phyloP scores from a whole-genome alignment of 1,140 invertebrate genomes.

The Homarus americanus region DNA sequence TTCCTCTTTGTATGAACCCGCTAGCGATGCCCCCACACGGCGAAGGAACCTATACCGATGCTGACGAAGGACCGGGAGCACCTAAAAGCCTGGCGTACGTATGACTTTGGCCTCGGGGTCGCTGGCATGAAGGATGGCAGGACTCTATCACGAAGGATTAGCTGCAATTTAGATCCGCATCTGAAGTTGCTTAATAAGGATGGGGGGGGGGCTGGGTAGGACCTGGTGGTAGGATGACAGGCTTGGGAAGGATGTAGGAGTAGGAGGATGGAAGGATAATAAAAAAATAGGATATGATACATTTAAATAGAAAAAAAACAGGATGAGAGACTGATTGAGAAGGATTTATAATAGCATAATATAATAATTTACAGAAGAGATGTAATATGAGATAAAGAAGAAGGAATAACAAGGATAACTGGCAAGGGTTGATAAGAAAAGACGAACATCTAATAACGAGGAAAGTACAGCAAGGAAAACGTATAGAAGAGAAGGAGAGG shows the following conservation, averaged over 20 bases:
- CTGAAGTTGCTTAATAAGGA: conserved; percentile 33
- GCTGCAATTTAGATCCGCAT: conserved; percentile 48
- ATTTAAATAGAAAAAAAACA: neutral
- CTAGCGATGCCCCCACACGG: too few relatives aligned
- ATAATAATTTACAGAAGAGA: too few relatives aligned
- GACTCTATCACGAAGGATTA: conserved; percentile 48
- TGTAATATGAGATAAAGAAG: too few relatives aligned
- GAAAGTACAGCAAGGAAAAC: neutral
- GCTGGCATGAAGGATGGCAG: conserved; percentile 27
- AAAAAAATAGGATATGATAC: neutral
- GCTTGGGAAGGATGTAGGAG: neutral
- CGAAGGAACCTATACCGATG: too few relatives aligned
- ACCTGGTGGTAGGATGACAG: neutral
- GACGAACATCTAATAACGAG: neutral
- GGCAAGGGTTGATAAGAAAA: neutral
- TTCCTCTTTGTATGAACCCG: too few relatives aligned
- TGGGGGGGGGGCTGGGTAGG: neutral
- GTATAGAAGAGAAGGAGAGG: neutral
- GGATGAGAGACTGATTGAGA: neutral
- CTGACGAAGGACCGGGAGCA: too few relatives aligned
- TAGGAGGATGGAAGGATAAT: neutral
- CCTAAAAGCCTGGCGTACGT: too few relatives aligned
- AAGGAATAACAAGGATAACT: too few relatives aligned
- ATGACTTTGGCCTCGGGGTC: neutral
- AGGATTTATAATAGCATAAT: too few relatives aligned